Evolutionary conservation across 1,140 invertebrate genomes (phyloP).

Genomic region (Monomorium pharaonis): DNA sequence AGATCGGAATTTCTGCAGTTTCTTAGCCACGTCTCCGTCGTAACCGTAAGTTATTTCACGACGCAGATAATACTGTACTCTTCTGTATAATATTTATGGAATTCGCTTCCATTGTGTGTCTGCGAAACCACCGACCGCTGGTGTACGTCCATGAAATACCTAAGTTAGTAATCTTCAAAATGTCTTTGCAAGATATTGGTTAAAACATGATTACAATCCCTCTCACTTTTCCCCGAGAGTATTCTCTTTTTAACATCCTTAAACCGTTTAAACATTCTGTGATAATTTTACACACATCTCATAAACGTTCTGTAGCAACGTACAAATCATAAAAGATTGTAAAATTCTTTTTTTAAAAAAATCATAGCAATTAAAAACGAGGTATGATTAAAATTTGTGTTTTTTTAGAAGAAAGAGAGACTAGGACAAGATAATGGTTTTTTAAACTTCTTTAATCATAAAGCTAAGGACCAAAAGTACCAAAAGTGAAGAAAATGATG

Average conservation of each 20-base stretch:
- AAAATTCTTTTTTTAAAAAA: background rate
- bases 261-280: background rate
- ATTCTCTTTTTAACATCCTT: background rate
- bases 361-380: background rate
- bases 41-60: conserved; percentile 56
- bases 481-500: no score
- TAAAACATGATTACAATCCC: conserved; percentile 27
- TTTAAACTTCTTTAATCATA: no score
- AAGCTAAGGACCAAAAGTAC: no score
- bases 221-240: background rate
- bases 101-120: conserved; percentile 47
- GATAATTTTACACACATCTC: background rate
- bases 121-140: conserved; percentile 21
- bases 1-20: conserved; percentile 49
- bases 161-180: conserved; percentile 46
- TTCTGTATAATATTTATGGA: conserved; percentile 54
- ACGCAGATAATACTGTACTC: conserved; percentile 47
- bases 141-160: conserved; percentile 23
- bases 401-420: background rate
- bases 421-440: no score
- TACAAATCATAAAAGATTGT: background rate
- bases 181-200: conserved; percentile 46
- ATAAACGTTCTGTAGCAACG: background rate
- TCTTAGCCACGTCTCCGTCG: conserved; percentile 48
- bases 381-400: background rate